Evolutionary conservation across 2,888 invertebrate species (phyloP).

Genomic region (Cybosia mesomella): DNA sequence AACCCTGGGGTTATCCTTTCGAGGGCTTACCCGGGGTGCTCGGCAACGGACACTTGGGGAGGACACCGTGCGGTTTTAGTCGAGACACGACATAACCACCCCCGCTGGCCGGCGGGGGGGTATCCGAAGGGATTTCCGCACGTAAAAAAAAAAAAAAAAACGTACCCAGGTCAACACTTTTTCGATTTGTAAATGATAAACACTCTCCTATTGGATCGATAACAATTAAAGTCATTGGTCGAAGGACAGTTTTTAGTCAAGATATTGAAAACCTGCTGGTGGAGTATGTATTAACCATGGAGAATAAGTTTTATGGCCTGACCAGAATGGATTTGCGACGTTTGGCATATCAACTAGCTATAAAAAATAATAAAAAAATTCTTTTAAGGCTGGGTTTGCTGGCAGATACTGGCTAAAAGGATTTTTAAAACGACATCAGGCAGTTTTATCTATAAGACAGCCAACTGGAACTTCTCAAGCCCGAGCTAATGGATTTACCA

Average conservation of each 20-base stretch:
- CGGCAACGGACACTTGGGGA: too few relatives aligned
- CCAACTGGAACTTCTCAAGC: slow-evolving; percentile 37
- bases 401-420: slow-evolving; percentile 36
- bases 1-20: too few relatives aligned
- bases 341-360: slow-evolving; percentile 10
- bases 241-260: slow-evolving; percentile 1
- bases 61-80: too few relatives aligned
- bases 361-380: slow-evolving; percentile 12
- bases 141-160: too few relatives aligned
- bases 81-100: too few relatives aligned
- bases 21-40: too few relatives aligned
- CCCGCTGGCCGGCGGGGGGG: too few relatives aligned
- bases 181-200: slow-evolving; percentile 5
- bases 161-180: slow-evolving; percentile 8
- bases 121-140: too few relatives aligned
- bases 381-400: slow-evolving; percentile 14
- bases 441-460: slow-evolving; percentile 28
- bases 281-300: slow-evolving; percentile 5
- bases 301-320: not conserved
- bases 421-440: slow-evolving; percentile 32
- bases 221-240: not conserved
- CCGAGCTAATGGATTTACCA: slow-evolving; percentile 34
- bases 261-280: slow-evolving; percentile 1
- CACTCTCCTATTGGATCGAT: not conserved
- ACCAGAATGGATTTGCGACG: not conserved